These are phyloP conservation scores for Aramus guarauna DNA, from an alignment of 2,113 vertebrate species.

Conservation along the genomic window DNA sequence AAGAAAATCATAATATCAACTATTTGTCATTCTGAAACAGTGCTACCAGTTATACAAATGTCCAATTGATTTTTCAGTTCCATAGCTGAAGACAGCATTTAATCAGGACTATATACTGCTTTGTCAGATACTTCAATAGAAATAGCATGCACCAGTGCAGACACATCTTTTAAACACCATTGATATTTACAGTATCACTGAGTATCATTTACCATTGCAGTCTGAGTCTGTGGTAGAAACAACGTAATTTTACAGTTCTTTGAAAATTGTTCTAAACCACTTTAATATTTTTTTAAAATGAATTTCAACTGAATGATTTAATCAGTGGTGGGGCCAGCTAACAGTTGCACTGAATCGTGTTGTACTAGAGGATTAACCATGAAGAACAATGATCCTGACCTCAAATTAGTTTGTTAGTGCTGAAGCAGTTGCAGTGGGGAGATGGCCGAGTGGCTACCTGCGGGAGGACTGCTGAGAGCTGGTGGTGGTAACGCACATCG, in stretches of 20 bases:
- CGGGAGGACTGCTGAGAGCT: neutral
- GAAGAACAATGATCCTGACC: neutral
- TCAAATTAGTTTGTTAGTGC: neutral
- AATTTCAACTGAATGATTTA: neutral
- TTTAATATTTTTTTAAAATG: neutral
- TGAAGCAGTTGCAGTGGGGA: neutral
- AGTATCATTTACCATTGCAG: neutral
- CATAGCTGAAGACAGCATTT: neutral
- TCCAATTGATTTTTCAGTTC: neutral
- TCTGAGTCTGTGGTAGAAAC: neutral
- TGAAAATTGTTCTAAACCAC: neutral
- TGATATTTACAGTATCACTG: neutral
- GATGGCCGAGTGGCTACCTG: no score
- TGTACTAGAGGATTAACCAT: neutral
- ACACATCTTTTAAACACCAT: neutral
- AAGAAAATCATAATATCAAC: neutral
- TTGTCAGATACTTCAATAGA: neutral
- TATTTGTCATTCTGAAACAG: neutral
- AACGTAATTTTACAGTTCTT: neutral
- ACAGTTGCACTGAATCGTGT: neutral
- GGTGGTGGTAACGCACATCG: neutral
- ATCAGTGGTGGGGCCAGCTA: neutral
- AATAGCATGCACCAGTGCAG: neutral
- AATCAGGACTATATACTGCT: neutral
- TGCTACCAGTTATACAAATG: neutral